These are phyloP conservation scores for Columba guinea DNA, from an alignment of 2,797 vertebrate species.

Conservation along the genomic window DNA sequence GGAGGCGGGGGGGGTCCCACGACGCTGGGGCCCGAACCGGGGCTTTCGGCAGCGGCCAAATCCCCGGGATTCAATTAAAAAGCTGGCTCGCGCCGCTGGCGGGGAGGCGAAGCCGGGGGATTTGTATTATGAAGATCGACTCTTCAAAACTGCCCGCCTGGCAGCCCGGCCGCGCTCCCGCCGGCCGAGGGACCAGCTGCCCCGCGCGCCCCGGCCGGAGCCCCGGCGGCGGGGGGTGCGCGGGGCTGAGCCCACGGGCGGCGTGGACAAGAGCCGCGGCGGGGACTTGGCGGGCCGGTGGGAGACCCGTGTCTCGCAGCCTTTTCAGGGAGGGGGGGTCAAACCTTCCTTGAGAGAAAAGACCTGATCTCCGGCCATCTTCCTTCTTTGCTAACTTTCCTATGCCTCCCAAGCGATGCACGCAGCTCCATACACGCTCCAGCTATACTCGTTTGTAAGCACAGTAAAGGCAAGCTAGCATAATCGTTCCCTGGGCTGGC, in stretches of 20 bases:
- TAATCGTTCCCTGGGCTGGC: neutral
- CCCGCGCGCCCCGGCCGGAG: neutral
- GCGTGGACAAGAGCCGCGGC: neutral
- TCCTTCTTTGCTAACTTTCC: neutral
- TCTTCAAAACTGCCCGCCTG: slow-evolving; percentile 42
- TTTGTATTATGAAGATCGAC: slow-evolving; percentile 42
- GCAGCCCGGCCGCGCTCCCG: neutral
- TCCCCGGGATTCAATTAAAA: slow-evolving; percentile 52
- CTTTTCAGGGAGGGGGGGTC: neutral
- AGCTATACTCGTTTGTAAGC: neutral
- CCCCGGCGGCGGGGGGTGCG: neutral
- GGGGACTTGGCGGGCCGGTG: neutral
- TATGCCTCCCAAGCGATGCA: neutral
- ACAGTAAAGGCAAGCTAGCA: neutral
- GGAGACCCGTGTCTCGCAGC: neutral
- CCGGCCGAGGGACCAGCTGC: neutral
- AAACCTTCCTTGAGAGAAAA: neutral
- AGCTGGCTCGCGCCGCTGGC: slow-evolving; percentile 43
- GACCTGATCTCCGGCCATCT: neutral
- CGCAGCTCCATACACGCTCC: neutral
- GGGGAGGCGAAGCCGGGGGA: slow-evolving; percentile 18
- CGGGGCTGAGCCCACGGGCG: too few species aligned
- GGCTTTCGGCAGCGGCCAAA: slow-evolving; percentile 12
- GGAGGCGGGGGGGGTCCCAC: neutral
- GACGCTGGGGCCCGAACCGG: slow-evolving; percentile 4